A percentile compares a stretch with the other conserved stretches of the same genome.
Evolutionary conservation across 2,113 vertebrate species (phyloP).

Genomic region (Clupea harengus): DNA sequence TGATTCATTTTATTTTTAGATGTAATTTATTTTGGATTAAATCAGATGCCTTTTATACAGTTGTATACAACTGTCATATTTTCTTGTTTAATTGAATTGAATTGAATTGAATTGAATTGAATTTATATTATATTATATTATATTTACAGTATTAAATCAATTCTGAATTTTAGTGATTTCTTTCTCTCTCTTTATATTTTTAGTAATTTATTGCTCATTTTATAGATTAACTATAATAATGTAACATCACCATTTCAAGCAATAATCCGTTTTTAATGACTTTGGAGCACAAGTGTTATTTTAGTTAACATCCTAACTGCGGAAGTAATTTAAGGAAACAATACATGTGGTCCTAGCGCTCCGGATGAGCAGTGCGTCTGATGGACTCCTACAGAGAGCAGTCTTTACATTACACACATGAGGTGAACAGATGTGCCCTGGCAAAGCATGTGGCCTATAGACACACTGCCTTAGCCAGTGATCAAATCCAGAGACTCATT

Average conservation of each 20-base stretch:
- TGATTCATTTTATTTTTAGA: not conserved
- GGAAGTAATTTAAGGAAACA: not conserved
- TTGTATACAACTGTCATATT: no score
- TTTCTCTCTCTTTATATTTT: not conserved
- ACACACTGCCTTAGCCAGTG: not conserved
- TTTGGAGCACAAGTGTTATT: not conserved
- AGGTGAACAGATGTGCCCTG: slow-evolving; percentile 28
- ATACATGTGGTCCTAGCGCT: not conserved
- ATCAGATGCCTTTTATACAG: not conserved
- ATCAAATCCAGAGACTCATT: not conserved
- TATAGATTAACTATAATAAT: no score
- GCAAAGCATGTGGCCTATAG: slow-evolving; percentile 12
- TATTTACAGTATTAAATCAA: not conserved
- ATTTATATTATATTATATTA: not conserved
- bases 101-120: not conserved
- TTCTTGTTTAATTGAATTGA: not conserved
- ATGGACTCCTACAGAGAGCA: not conserved
- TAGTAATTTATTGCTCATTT: not conserved
- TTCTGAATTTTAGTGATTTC: no score
- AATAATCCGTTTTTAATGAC: not conserved
- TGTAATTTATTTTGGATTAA: not conserved
- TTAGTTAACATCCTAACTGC: not conserved
- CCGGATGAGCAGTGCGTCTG: not conserved
- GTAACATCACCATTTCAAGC: not conserved
- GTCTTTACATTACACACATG: slow-evolving; percentile 20